Evolutionary conservation across 2,797 vertebrate species (phyloP), one percentile per base, ranked within the genome.

Genomic region (Chelon labrosus): DNA sequence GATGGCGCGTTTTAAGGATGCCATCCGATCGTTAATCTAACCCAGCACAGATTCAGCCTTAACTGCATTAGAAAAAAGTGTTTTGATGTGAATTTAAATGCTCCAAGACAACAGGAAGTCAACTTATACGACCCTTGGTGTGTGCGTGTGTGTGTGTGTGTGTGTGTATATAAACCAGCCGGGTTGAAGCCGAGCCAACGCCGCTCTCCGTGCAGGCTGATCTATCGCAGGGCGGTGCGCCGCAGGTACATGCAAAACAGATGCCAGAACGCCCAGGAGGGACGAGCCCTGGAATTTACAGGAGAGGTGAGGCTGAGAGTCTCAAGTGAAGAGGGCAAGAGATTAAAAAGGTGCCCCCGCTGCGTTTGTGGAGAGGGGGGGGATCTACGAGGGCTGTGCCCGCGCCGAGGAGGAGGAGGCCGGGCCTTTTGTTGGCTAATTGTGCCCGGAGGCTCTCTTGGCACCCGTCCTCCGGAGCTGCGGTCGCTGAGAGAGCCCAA

Each of bases 311-410:
- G 73, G 75, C 78, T 66, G 67, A 71, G 65, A 75, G 81, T 77
- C 75, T 78, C 44, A 80, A 80, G 75, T 65, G 70, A 78, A 75
- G 66, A 83, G 75, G 77, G 73, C 65, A 74, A 55, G 64, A 80
- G 67, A 90, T 87, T 90, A 89, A 90, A 47, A 88, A 81, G 17
- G 67, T 17, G 51, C n/a, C 53, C 88, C 88, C 38, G 90, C 88
- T 92, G 92, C 20, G 78, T 86, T 88, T 87, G 83, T 77, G 50
- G 80, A 82, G 55, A 65, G 66, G 50, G 80, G 80, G 83, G 55
- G 67, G 66, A 81, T 93, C 90, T 91, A 87, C 56, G 62, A 84
- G 79, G 80, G 75, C 80, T 60, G 80, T 89, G 82, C 81, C 86
- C 62, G 85, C 73, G 57, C 60, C 19, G 25, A 20, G 53, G 63